These are phyloP conservation scores for Oceanodroma leucorhoa DNA, from an alignment of 2,797 vertebrate species.

Conservation along the genomic window DNA sequence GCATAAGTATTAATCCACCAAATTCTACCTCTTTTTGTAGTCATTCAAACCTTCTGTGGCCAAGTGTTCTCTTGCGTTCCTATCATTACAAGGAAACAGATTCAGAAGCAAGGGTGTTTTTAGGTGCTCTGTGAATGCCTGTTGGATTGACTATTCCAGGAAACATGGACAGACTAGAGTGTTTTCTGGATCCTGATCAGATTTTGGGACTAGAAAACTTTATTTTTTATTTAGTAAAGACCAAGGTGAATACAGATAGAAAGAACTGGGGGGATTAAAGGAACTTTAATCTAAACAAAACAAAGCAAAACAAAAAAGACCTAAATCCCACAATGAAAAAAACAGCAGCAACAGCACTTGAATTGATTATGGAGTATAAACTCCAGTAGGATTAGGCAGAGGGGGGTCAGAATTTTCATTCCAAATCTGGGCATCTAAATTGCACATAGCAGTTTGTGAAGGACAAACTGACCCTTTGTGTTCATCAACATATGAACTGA, in stretches of 20 bases:
- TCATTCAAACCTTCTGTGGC: not conserved
- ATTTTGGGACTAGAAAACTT: not conserved
- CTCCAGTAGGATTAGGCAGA: not conserved
- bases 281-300: not conserved
- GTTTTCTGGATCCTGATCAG: not conserved
- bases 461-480: not conserved
- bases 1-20: accelerated
- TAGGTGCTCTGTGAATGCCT: not conserved
- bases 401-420: not conserved
- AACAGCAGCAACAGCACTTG: not conserved
- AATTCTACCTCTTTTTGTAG: not conserved
- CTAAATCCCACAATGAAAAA: not conserved
- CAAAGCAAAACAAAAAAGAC: not conserved
- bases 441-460: not conserved
- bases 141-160: not conserved
- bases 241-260: not conserved
- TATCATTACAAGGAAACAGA: not conserved
- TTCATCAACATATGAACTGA: not conserved
- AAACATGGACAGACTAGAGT: not conserved
- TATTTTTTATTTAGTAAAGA: not conserved
- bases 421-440: not conserved
- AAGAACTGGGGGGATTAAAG: not conserved
- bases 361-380: not conserved
- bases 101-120: not conserved
- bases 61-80: not conserved